Evolutionary conservation across 1,140 invertebrate species (phyloP).

Genomic region (Magallana angulata): DNA sequence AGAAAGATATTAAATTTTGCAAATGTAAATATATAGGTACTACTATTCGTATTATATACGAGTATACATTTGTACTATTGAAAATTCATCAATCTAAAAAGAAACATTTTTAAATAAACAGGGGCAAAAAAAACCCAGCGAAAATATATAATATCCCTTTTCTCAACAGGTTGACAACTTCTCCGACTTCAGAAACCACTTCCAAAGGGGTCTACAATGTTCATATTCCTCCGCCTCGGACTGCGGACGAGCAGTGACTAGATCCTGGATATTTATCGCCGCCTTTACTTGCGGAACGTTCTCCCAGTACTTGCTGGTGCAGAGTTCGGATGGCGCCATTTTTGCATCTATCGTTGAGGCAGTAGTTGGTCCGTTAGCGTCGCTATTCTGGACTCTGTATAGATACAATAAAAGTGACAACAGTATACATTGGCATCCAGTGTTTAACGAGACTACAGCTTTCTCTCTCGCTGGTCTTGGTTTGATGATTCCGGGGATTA

Average conservation of each 20-base stretch:
- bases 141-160: not conserved
- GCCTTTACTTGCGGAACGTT: constrained; percentile 62
- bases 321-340: constrained; percentile 65
- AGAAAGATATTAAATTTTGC: not conserved
- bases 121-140: not conserved
- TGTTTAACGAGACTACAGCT: constrained; percentile 59
- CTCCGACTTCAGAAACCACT: constrained; percentile 45
- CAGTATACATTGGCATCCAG: constrained; percentile 57
- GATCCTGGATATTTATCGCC: constrained; percentile 61
- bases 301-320: constrained; percentile 64
- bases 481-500: constrained; percentile 61
- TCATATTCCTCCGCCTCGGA: constrained; percentile 49
- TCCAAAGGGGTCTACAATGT: constrained; percentile 55
- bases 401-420: constrained; percentile 49
- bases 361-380: constrained; percentile 57
- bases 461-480: constrained; percentile 61
- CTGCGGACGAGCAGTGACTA: constrained; percentile 53
- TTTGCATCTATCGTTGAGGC: constrained; percentile 62
- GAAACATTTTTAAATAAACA: not conserved
- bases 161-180: constrained; percentile 55
- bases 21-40: not conserved
- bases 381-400: constrained; percentile 68
- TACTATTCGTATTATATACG: too few species aligned
- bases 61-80: too few species aligned
- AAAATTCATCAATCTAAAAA: too few species aligned